Evolutionary conservation across 2,888 invertebrate genomes (phyloP).

Genomic region (Dryomyza anilis): DNA sequence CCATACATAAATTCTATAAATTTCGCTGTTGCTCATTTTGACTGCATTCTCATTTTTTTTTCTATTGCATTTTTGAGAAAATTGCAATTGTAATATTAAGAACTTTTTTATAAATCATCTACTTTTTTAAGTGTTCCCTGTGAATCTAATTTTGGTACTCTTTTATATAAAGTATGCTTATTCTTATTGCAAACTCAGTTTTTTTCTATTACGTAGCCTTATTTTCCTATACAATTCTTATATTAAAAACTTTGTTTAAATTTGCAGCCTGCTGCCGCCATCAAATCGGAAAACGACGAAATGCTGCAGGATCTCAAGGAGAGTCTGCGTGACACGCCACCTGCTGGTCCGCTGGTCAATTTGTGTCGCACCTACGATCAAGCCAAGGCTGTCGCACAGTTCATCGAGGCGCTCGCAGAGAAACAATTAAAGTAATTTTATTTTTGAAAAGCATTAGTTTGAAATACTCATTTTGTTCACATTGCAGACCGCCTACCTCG

Average conservation of each 20-base stretch:
- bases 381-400: constrained; percentile 88
- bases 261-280: constrained; percentile 50
- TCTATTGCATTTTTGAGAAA: too few species aligned
- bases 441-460: too few species aligned
- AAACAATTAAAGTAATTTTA: constrained; percentile 70
- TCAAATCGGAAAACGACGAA: constrained; percentile 61
- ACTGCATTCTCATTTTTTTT: too few species aligned
- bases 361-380: constrained; percentile 93
- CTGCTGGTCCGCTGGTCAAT: constrained; percentile 85
- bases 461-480: not conserved
- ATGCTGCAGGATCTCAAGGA: constrained; percentile 79
- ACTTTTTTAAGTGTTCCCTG: too few species aligned
- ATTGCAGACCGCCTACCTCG: constrained; percentile 81
- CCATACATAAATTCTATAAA: too few species aligned
- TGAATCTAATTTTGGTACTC: too few species aligned
- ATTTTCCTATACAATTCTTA: not conserved
- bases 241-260: too few species aligned
- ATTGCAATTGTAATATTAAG: too few species aligned
- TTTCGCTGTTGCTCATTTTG: too few species aligned
- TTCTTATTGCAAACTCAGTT: too few species aligned
- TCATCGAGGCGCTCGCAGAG: constrained; percentile 94
- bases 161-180: too few species aligned
- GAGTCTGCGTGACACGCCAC: constrained; percentile 87
- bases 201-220: too few species aligned
- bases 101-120: constrained; percentile 41